phyloP scores from a whole-genome alignment of 2,113 vertebrate species.

The Pholis gunnellus region DNA sequence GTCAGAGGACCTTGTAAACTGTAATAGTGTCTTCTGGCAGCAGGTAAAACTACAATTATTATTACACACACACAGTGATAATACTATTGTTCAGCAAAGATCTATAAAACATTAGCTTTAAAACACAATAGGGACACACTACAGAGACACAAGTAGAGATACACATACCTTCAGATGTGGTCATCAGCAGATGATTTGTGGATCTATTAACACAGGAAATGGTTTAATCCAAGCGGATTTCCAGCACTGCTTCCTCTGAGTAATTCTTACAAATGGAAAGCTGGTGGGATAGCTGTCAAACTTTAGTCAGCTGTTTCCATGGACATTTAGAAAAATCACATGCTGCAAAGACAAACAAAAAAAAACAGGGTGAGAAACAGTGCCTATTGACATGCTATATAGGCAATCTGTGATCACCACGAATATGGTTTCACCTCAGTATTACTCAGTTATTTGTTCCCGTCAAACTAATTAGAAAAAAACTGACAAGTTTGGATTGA shows the following conservation, averaged over 20 bases:
- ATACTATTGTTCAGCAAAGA: neutral
- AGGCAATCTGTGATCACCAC: neutral
- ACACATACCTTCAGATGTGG: conserved; percentile 74
- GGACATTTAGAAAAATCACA: conserved; percentile 77
- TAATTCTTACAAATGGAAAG: conserved; percentile 54
- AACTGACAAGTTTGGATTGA: neutral
- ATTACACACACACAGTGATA: neutral
- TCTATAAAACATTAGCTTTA: neutral
- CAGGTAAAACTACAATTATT: neutral
- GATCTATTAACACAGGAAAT: conserved; percentile 52
- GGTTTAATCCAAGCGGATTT: conserved; percentile 58
- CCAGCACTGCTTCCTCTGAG: conserved; percentile 58
- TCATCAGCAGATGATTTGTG: conserved; percentile 69
- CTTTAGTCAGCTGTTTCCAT: conserved; percentile 68
- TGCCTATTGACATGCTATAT: neutral
- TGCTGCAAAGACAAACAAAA: conserved; percentile 69
- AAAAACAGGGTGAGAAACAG: neutral
- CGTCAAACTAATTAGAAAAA: neutral
- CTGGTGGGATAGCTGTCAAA: conserved; percentile 47
- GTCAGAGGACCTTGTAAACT: neutral
- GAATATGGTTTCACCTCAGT: neutral
- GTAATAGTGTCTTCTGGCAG: neutral
- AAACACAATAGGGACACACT: neutral
- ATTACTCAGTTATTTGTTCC: neutral
- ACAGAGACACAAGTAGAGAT: neutral